Evolutionary conservation across 2,888 invertebrate genomes (phyloP), one percentile per base, ranked within the genome.

Genomic region (Euspilapteryx auroguttella): DNA sequence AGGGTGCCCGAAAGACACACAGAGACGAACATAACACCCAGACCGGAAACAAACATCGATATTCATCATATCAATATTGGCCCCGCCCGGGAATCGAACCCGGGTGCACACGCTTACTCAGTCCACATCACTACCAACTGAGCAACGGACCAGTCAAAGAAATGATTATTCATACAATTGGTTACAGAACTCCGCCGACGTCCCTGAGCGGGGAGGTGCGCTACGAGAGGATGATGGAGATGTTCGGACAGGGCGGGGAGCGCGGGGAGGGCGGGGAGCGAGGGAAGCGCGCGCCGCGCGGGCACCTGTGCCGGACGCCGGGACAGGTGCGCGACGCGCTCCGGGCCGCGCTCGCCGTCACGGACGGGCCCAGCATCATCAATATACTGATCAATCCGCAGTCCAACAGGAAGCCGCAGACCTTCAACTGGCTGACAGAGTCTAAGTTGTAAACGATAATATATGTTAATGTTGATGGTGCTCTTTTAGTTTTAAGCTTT

Each of bases 341-440:
- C 2, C 78, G 76, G 37, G 75, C 79, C 35, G 81, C 88, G 2
- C 64, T 93, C 24, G 61, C 79, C 35, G 79, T 86, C 17, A 82
- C 69, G 2, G 86, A 89, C 57, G 80, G 82, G 33, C 94, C 95
- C 1, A 86, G 86, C 35, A 83, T 97, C 39, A 90, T 97, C 40
- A 97, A 97, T 55, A 86, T 95, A 13, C 82, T 91, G 46, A 97
- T 97, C 30, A 86, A 83, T 55, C 91, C 95, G 3, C 81, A 85
- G 35, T 89, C 96, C 9, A 91, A 89, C 53, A 82, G 96, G 37
- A 96, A 95, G 62, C 84, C 89, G 21, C 97, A 97, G 69, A 81
- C 87, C 11, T 94, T 93, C 58, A 86, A 81, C 51, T 95, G 95
- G 95, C 77, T 95, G 4, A 94, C 95, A 0, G 90, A 93, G 64